phyloP scores from a whole-genome alignment of 2,113 vertebrate genomes.

The Chamaetylas fuelleborni region DNA sequence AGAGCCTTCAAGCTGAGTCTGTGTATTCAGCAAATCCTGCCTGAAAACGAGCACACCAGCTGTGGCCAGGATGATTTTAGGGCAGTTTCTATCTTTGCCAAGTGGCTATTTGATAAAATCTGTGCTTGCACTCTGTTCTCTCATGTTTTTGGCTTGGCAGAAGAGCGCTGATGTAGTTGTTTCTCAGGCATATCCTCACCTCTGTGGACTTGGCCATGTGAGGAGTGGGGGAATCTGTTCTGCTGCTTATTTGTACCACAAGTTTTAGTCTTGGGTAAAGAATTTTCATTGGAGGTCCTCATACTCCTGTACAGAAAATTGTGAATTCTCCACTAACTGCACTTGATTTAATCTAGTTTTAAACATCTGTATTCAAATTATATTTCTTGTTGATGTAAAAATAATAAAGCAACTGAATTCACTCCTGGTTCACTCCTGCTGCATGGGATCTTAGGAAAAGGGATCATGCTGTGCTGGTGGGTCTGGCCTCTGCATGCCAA shows the following conservation, averaged over 20 bases:
- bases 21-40: neutral
- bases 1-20: neutral
- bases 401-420: constrained; percentile 29
- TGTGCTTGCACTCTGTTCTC: neutral
- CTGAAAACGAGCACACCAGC: neutral
- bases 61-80: neutral
- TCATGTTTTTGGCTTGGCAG: neutral
- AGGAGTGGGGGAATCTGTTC: neutral
- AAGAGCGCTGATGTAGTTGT: neutral
- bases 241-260: neutral
- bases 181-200: neutral
- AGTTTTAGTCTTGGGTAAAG: neutral
- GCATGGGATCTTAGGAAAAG: neutral
- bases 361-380: constrained; percentile 1
- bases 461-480: neutral
- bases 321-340: neutral
- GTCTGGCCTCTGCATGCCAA: neutral
- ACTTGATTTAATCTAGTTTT: constrained; percentile 2
- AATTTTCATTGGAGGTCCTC: neutral
- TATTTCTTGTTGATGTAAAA: constrained; percentile 10
- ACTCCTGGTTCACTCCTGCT: neutral
- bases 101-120: neutral
- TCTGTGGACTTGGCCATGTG: neutral
- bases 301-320: neutral
- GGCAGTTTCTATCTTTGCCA: neutral